Evolutionary conservation across 2,797 vertebrate species (phyloP).

Genomic region (Rousettus madagascariensis): DNA sequence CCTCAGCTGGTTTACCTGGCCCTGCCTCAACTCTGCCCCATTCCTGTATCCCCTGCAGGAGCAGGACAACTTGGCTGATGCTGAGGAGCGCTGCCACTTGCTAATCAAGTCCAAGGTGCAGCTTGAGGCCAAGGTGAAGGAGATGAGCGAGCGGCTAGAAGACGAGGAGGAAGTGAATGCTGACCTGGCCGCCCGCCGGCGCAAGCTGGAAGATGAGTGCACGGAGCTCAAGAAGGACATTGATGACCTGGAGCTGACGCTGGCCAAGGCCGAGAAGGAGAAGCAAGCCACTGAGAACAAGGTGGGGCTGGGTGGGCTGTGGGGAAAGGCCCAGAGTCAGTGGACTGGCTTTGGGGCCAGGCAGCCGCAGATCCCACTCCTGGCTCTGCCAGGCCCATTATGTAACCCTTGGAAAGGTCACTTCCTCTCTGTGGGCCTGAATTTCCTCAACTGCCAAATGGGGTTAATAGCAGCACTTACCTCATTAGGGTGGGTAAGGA

Average conservation of each 20-base stretch:
- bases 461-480: neutral
- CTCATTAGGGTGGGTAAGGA: neutral
- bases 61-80: conserved; percentile 95
- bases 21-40: neutral
- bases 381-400: neutral
- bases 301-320: conserved; percentile 74
- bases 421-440: neutral
- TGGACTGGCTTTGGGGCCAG: neutral
- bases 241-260: conserved; percentile 93
- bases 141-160: conserved; percentile 92
- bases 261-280: conserved; percentile 96
- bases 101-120: conserved; percentile 96
- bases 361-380: neutral
- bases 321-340: neutral
- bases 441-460: neutral
- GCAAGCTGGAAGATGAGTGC: conserved; percentile 95
- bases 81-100: conserved; percentile 94
- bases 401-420: neutral
- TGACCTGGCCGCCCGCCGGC: conserved; percentile 90
- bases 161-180: conserved; percentile 95
- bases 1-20: neutral
- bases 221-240: conserved; percentile 96
- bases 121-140: conserved; percentile 94
- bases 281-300: conserved; percentile 96
- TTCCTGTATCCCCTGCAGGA: conserved; percentile 83